phyloP scores from a whole-genome alignment of 2,888 invertebrate genomes.

The Hydroisotoma schaefferi region DNA sequence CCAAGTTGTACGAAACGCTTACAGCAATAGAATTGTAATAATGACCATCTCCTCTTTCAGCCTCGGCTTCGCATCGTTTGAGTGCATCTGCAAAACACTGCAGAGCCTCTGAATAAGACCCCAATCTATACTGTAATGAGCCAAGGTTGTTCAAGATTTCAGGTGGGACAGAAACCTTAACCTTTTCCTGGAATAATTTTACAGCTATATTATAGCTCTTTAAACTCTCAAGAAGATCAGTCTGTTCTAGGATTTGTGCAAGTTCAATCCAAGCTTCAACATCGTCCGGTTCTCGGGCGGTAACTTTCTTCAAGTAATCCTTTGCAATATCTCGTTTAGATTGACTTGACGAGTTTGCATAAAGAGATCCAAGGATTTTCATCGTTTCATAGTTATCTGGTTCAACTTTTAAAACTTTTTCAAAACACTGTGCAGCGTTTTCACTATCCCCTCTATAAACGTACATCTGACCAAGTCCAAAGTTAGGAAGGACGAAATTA shows the following conservation, averaged over 20 bases:
- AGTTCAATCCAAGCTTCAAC: slow-evolving; percentile 99
- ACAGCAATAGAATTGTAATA: slow-evolving; percentile 96
- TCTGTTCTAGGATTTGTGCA: slow-evolving; percentile 95
- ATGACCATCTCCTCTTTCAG: slow-evolving; percentile 79
- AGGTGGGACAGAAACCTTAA: slow-evolving; percentile 90
- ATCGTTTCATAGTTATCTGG: slow-evolving; percentile 99
- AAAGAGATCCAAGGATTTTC: slow-evolving; percentile 97
- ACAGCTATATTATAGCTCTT: slow-evolving; percentile 92
- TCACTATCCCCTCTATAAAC: slow-evolving; percentile 93
- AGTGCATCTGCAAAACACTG: slow-evolving; percentile 80
- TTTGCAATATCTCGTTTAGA: slow-evolving; percentile 89
- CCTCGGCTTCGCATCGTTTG: slow-evolving; percentile 75
- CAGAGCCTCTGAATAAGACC: slow-evolving; percentile 80
- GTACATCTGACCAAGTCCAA: slow-evolving; percentile 99
- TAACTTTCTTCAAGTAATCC: slow-evolving; percentile 84
- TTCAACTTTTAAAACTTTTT: slow-evolving; percentile 94
- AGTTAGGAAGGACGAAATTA: slow-evolving; percentile 93
- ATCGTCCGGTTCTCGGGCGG: slow-evolving; percentile 96
- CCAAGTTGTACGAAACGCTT: slow-evolving; percentile 94
- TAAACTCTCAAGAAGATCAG: slow-evolving; percentile 77
- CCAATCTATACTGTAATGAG: slow-evolving; percentile 80
- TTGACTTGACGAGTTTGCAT: slow-evolving; percentile 84
- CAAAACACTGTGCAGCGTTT: slow-evolving; percentile 95
- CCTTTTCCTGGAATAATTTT: slow-evolving; percentile 84
- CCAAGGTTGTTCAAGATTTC: slow-evolving; percentile 98